These are phyloP conservation scores for Drosophila birchii DNA, from an alignment of 2,888 invertebrate genomes.

Conservation along the genomic window DNA sequence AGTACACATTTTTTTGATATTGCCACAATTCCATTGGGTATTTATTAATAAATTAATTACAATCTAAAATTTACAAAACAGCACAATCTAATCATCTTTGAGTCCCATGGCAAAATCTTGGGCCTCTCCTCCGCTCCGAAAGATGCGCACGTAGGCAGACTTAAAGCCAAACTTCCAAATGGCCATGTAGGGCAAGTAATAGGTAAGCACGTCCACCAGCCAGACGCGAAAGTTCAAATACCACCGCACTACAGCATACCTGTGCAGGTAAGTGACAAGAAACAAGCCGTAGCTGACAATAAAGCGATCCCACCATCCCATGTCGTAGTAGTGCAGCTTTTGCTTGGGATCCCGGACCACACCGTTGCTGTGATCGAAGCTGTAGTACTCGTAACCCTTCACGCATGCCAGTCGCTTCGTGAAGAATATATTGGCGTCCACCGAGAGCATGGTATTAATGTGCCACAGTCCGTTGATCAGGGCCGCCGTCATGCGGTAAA, in stretches of 20 bases:
- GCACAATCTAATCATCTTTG: conserved; percentile 68
- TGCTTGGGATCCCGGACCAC: conserved; percentile 78
- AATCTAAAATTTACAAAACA: conserved; percentile 4
- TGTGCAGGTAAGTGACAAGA: conserved; percentile 84
- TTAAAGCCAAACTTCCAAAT: conserved; percentile 88
- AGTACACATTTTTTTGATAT: neutral
- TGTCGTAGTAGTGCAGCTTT: conserved; percentile 84
- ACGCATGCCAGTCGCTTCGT: conserved; percentile 86
- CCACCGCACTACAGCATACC: conserved; percentile 86
- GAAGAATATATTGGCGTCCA: conserved; percentile 87
- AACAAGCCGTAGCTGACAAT: conserved; percentile 80
- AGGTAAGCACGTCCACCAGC: conserved; percentile 87
- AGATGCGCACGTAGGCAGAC: conserved; percentile 87
- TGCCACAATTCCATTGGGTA: neutral
- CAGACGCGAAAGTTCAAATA: conserved; percentile 88
- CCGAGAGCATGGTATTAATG: conserved; percentile 87
- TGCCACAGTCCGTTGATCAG: conserved; percentile 90
- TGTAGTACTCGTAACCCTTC: conserved; percentile 86
- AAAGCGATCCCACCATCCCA: conserved; percentile 85
- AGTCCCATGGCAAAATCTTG: conserved; percentile 67
- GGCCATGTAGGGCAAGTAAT: conserved; percentile 89
- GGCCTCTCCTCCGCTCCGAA: conserved; percentile 66
- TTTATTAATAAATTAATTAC: conserved; percentile 13
- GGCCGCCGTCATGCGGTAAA: conserved; percentile 88
- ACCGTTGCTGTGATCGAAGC: conserved; percentile 76